phyloP scores from a whole-genome alignment of 2,888 invertebrate genomes.

The Vandiemenella viatica region DNA sequence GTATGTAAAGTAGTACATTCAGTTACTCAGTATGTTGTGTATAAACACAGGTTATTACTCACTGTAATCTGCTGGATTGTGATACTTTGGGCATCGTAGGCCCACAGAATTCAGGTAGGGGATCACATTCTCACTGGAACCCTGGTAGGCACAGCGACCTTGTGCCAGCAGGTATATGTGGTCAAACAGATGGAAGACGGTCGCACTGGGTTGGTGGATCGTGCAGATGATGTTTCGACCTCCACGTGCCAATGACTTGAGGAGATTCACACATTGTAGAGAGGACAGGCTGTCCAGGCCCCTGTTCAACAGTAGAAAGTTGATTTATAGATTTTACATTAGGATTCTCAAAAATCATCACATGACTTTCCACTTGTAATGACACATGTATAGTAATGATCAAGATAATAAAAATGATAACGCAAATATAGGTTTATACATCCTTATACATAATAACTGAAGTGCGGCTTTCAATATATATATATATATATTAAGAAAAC shows the following conservation, averaged over 20 bases:
- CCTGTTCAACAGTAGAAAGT: constrained; percentile 36
- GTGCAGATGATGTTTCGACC: constrained; percentile 42
- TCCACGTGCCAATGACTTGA: constrained; percentile 33
- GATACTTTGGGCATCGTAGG: constrained; percentile 39
- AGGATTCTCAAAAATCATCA: constrained; percentile 23
- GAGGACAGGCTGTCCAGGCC: constrained; percentile 40
- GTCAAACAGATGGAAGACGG: constrained; percentile 40
- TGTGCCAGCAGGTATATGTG: constrained; percentile 40
- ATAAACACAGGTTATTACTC: constrained; percentile 19
- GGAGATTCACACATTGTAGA: constrained; percentile 34
- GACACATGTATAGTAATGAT: constrained; percentile 38
- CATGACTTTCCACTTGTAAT: constrained; percentile 36
- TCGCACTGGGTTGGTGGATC: constrained; percentile 43
- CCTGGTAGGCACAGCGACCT: constrained; percentile 40
- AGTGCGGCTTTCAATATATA: too few relatives aligned
- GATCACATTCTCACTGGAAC: constrained; percentile 32
- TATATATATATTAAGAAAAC: too few relatives aligned
- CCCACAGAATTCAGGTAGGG: constrained; percentile 35
- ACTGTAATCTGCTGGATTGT: constrained; percentile 47
- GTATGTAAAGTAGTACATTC: too few relatives aligned
- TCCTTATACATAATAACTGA: neutral
- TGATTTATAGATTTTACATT: constrained; percentile 3
- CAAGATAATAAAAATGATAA: constrained; percentile 25
- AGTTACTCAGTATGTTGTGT: too few relatives aligned
- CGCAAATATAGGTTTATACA: neutral